Evolutionary conservation across 2,113 vertebrate genomes (phyloP).

Genomic region (Orthochromis malagaraziensis): DNA sequence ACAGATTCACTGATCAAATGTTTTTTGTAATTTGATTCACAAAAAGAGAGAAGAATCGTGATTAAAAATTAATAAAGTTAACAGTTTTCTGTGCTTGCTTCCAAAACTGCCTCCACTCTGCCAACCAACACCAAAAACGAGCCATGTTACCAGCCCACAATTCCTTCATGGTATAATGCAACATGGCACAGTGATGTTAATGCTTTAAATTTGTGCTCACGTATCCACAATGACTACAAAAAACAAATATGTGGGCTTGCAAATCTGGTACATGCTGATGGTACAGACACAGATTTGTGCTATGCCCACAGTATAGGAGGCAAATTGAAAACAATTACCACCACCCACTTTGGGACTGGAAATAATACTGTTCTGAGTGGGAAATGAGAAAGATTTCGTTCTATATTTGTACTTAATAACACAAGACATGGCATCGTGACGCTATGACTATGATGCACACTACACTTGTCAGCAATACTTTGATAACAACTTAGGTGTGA

Average conservation of each 20-base stretch:
- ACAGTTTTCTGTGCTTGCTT: neutral
- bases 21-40: neutral
- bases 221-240: constrained; percentile 8
- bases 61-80: neutral
- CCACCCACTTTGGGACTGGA: constrained; percentile 22
- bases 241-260: constrained; percentile 13
- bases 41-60: neutral
- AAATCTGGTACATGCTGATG: constrained; percentile 27
- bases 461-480: neutral
- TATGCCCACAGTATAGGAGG: constrained; percentile 19
- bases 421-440: neutral
- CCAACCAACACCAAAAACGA: constrained; percentile 23
- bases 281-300: constrained; percentile 33
- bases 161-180: constrained; percentile 40
- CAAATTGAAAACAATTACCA: constrained; percentile 4
- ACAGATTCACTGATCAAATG: neutral
- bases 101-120: neutral
- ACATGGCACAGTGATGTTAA: constrained; percentile 25
- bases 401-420: constrained; percentile 1
- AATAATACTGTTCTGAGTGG: constrained; percentile 14
- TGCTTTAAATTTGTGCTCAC: constrained; percentile 11
- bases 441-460: neutral
- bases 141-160: constrained; percentile 11
- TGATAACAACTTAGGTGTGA: neutral
- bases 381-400: constrained; percentile 31